Evolutionary conservation across 2,888 invertebrate genomes (phyloP), one percentile per base, ranked within the genome.

Genomic region (Lamproptera curius): DNA sequence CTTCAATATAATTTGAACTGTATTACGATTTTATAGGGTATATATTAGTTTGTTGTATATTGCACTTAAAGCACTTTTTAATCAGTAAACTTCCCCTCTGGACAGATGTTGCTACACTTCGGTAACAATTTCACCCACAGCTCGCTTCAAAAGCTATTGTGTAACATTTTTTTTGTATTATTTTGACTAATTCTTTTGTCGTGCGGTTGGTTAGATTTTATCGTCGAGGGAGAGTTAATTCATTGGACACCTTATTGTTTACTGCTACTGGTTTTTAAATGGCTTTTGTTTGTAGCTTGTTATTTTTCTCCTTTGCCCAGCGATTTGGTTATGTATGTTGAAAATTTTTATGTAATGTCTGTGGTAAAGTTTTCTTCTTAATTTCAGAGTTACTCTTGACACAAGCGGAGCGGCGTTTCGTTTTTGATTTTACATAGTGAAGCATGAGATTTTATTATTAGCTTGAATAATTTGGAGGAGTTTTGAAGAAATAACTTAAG

Each of bases 21-120:
- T 61, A 52, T 0, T 0, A 0, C 0, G 1, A 15, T 0, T 0
- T 0, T 0, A 4, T 62, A 67, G 17, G 41, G 59, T 55, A 28
- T 15, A 53, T 31, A 52, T 44, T 60, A 9, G 39, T 5, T 2
- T 43, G 5, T 0, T 1, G 2, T 1, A 1, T 28, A 42, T 53
- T 37, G 17, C 6, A 20, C 50, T 28, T 33, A 54, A 16, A 1
- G 13, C 28, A 23, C 26, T 37, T 47, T 39, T 10, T 26, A 14
- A 45, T 58, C 55, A 45, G 26, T 37, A 28, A 23, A 33, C 56
- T 61, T 76, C 81, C 83, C 83, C 82, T 77, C 63, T 71, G 76
- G 79, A 76, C 86, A 87, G 86, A 87, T 87, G 86, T 85, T 86
- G 84, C 85, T 76, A 85, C 85, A 85, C 75, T 84, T 81, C 85